Base-by-base conservation (phyloP, 2,797 vertebrate species). In the Tachyglossus aculeatus region DNA sequence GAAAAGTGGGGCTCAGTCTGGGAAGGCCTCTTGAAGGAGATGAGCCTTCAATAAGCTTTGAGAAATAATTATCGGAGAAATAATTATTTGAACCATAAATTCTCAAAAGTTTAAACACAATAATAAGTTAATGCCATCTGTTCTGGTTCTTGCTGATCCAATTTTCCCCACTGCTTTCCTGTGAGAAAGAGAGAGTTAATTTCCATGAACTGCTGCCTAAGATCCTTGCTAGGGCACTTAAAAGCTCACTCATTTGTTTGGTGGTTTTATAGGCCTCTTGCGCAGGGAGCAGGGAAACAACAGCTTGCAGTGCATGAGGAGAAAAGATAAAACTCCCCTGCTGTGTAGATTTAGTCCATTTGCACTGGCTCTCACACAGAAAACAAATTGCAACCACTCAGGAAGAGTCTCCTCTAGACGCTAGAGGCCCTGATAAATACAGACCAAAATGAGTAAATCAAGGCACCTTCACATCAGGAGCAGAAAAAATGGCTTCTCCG, bases 401-500 rank as follows among this genome's bases (percentile, higher is more conserved):
- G 89, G 91, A 91, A 90, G 88, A 78, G 57, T 76, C 83, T 73
- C 87, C 86, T 88, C 80, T 88, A 85, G 89, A 86, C 90, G 84
- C 83, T 89, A 85, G 84, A 86, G 90, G 85, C 68, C 83, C 88
- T 90, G 83, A 90, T 85, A 90, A 92, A 92, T 81, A 75, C 82
- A 86, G 78, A 85, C 90, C 86, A 88, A 90, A 92, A 89, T 81
- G 84, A 93, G 86, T 90, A 92, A 90, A 93, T 89, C 90, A 90
- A n/a, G 85, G 82, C 86, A 90, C 88, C 85, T 88, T 89, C 88
- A 86, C 89, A 92, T 91, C 85, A 88, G 87, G 88, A 91, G 81
- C 77, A 74, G 78, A 80, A 76, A 85, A 88, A 90, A 90, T 82
- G 88, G 81, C 81, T 88, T 80, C 82, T 85, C 84, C 82, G 86